Evolutionary conservation across 2,888 invertebrate species (phyloP).

Genomic region (Pristionchus maxplancki): DNA sequence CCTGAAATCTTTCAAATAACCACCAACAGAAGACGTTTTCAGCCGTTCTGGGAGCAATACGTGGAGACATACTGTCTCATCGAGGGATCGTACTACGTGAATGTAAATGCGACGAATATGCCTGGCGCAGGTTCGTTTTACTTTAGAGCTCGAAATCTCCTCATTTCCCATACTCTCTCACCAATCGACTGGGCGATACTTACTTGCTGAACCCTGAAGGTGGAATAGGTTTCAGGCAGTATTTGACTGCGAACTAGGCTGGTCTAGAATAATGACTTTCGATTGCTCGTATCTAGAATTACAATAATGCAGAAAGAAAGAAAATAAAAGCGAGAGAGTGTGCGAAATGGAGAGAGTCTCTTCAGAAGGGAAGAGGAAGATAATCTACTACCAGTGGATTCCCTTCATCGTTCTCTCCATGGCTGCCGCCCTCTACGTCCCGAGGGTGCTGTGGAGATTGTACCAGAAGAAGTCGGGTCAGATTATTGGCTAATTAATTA

Average conservation of each 20-base stretch:
- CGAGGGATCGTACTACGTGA: constrained; percentile 79
- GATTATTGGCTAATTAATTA: not conserved
- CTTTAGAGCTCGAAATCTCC: too few relatives aligned
- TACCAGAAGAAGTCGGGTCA: constrained; percentile 67
- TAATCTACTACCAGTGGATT: constrained; percentile 75
- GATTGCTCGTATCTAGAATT: too few relatives aligned
- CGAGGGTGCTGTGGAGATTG: constrained; percentile 71
- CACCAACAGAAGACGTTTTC: too few relatives aligned
- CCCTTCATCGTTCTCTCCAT: constrained; percentile 74
- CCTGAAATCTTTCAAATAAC: too few relatives aligned
- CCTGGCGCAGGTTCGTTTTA: constrained; percentile 52
- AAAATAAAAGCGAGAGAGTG: too few relatives aligned
- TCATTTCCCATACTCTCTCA: too few relatives aligned
- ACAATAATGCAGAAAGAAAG: too few relatives aligned
- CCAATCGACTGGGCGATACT: too few relatives aligned
- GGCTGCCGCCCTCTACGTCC: constrained; percentile 70
- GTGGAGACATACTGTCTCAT: constrained; percentile 81
- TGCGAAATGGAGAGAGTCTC: not conserved
- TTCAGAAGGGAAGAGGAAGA: not conserved
- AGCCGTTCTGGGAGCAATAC: constrained; percentile 79
- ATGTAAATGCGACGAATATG: constrained; percentile 61
- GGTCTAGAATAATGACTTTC: too few relatives aligned
- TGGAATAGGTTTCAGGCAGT: not conserved
- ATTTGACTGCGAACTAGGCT: too few relatives aligned
- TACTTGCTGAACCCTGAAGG: too few relatives aligned